Evolutionary conservation across 2,888 invertebrate genomes (phyloP).

Genomic region (Aphelenchoides bicaudatus): DNA sequence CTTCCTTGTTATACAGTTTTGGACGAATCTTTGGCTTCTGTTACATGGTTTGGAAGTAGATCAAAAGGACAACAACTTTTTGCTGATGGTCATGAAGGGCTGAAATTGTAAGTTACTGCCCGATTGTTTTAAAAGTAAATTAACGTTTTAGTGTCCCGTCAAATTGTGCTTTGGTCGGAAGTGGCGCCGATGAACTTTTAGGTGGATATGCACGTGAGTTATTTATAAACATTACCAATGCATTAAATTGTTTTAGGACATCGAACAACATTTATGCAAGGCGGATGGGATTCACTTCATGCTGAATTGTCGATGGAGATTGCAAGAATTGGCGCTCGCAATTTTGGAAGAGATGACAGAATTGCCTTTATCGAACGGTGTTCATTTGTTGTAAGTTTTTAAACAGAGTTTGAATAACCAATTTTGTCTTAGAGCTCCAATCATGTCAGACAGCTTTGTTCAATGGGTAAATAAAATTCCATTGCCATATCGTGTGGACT

Average conservation of each 20-base stretch:
- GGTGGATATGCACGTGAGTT: constrained; percentile 89
- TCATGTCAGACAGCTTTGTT: constrained; percentile 68
- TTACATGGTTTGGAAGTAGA: constrained; percentile 85
- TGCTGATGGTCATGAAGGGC: constrained; percentile 9
- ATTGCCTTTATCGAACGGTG: constrained; percentile 66
- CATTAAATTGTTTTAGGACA: too few species aligned
- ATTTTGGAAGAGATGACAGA: constrained; percentile 86
- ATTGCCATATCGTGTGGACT: constrained; percentile 63
- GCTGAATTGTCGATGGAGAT: constrained; percentile 73
- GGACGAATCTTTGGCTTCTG: constrained; percentile 90
- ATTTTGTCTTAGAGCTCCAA: constrained; percentile 70
- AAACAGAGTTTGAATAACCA: neutral
- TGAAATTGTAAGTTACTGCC: constrained; percentile 1
- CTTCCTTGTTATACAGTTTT: constrained; percentile 77
- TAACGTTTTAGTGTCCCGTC: constrained; percentile 11
- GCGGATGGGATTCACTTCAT: constrained; percentile 21
- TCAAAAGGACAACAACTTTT: constrained; percentile 66
- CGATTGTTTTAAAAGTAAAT: neutral
- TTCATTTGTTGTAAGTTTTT: constrained; percentile 1
- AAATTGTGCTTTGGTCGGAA: constrained; percentile 70
- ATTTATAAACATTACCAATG: too few species aligned
- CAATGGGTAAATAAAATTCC: constrained; percentile 64
- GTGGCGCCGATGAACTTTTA: constrained; percentile 94
- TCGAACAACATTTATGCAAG: constrained; percentile 68
- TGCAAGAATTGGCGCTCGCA: constrained; percentile 79